Conservation (phyloP, 2,888 invertebrate genomes). For the Auanema sp. region DNA sequence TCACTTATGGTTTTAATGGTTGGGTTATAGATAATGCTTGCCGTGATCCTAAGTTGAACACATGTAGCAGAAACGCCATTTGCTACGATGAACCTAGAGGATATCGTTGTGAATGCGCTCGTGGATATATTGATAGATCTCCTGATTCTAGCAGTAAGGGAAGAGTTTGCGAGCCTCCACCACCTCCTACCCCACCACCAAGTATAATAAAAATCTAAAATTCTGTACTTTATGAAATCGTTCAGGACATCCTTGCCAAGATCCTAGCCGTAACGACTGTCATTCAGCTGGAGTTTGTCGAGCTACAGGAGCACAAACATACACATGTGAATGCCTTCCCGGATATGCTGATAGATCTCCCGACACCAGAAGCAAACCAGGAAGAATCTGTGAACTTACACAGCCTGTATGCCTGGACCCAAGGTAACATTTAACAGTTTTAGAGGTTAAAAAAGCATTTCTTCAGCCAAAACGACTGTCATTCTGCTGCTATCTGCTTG, state of each 20-base stretch:
- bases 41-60: conserved; percentile 61
- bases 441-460: not conserved
- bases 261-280: conserved; percentile 61
- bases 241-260: conserved; percentile 61
- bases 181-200: conserved; percentile 56
- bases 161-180: conserved; percentile 60
- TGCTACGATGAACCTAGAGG: conserved; percentile 58
- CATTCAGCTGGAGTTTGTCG: conserved; percentile 59
- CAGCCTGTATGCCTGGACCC: conserved; percentile 61
- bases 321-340: conserved; percentile 62
- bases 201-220: conserved; percentile 16
- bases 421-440: conserved; percentile 15
- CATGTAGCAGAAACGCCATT: conserved; percentile 62
- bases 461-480: conserved; percentile 59
- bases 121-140: conserved; percentile 59
- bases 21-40: conserved; percentile 58
- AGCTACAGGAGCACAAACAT: conserved; percentile 54
- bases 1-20: not conserved
- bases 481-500: conserved; percentile 61
- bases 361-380: conserved; percentile 47
- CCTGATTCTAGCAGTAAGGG: conserved; percentile 50
- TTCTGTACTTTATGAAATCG: conserved; percentile 1
- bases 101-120: conserved; percentile 62
- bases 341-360: conserved; percentile 60
- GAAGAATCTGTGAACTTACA: conserved; percentile 49